phyloP scores from a whole-genome alignment of 2,797 vertebrate species.

The Potorous gilbertii region DNA sequence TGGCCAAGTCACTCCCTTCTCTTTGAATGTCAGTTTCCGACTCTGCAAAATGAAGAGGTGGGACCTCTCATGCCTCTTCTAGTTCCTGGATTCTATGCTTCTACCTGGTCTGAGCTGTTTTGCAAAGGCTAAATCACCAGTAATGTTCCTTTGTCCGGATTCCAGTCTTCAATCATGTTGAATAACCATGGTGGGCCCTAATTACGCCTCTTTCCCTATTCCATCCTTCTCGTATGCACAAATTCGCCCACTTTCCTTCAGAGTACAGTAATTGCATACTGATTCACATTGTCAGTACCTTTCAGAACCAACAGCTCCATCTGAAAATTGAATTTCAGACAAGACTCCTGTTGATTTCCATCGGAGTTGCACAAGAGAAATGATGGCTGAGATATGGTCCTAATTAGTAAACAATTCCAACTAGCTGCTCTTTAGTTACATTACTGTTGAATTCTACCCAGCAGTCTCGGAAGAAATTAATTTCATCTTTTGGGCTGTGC shows the following conservation, averaged over 20 bases:
- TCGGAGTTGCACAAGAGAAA: slow-evolving; percentile 14
- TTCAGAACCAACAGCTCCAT: slow-evolving; percentile 38
- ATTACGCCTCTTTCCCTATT: slow-evolving; percentile 10
- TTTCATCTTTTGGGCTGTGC: slow-evolving; percentile 35
- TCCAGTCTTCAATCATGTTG: slow-evolving; percentile 1
- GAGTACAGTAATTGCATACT: slow-evolving; percentile 28
- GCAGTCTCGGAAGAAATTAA: slow-evolving; percentile 39
- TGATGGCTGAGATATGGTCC: slow-evolving; percentile 4
- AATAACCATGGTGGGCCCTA: neutral
- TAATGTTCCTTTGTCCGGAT: slow-evolving; percentile 5
- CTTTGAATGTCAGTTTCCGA: neutral
- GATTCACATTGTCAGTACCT: slow-evolving; percentile 26
- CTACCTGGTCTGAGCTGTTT: slow-evolving; percentile 12
- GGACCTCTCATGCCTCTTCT: neutral
- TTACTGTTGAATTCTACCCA: slow-evolving; percentile 21
- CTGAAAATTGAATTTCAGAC: slow-evolving; percentile 21
- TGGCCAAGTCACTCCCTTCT: neutral
- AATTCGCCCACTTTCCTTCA: slow-evolving; percentile 31
- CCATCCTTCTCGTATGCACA: slow-evolving; percentile 23
- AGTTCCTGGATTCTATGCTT: neutral
- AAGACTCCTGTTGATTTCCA: slow-evolving; percentile 57
- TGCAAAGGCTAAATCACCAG: neutral
- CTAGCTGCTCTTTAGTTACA: slow-evolving; percentile 31
- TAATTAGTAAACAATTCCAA: slow-evolving; percentile 34
- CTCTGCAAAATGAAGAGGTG: neutral